A percentile compares a stretch with the other conserved stretches of the same genome.
These are phyloP conservation scores for Drosophila prolongata DNA, from an alignment of 2,888 invertebrate genomes.

Conservation along the genomic window DNA sequence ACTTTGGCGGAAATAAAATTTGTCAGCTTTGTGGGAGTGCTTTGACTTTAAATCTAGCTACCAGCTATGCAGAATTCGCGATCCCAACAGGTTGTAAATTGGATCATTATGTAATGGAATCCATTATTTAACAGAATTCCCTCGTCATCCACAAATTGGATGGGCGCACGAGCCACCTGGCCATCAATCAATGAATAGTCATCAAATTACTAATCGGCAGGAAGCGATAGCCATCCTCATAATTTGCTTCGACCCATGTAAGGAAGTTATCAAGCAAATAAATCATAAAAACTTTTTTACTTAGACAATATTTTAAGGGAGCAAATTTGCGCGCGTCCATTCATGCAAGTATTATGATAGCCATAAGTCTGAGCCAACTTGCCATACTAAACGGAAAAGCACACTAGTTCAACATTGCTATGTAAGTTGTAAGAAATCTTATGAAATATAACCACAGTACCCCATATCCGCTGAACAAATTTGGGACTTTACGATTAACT, in stretches of 20 bases:
- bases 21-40: conserved; percentile 64
- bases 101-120: conserved; percentile 45
- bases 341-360: conserved; percentile 54
- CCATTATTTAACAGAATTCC: conserved; percentile 23
- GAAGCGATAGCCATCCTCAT: conserved; percentile 49
- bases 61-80: conserved; percentile 43
- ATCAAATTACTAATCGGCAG: conserved; percentile 67
- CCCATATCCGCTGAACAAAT: too few relatives aligned
- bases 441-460: too few relatives aligned
- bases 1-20: conserved; percentile 76
- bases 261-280: conserved; percentile 62
- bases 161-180: conserved; percentile 29
- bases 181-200: conserved; percentile 58
- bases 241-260: conserved; percentile 20
- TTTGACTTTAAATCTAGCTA: conserved; percentile 69
- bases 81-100: conserved; percentile 47
- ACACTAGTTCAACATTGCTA: not conserved
- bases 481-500: too few relatives aligned
- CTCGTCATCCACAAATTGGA: conserved; percentile 49
- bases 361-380: conserved; percentile 57
- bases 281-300: conserved; percentile 78
- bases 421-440: too few relatives aligned
- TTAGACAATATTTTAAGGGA: conserved; percentile 70
- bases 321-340: conserved; percentile 53
- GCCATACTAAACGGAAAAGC: conserved; percentile 33